These are phyloP conservation scores for Scaptomyza montana DNA, from an alignment of 1,140 invertebrate species.

Conservation along the genomic window DNA sequence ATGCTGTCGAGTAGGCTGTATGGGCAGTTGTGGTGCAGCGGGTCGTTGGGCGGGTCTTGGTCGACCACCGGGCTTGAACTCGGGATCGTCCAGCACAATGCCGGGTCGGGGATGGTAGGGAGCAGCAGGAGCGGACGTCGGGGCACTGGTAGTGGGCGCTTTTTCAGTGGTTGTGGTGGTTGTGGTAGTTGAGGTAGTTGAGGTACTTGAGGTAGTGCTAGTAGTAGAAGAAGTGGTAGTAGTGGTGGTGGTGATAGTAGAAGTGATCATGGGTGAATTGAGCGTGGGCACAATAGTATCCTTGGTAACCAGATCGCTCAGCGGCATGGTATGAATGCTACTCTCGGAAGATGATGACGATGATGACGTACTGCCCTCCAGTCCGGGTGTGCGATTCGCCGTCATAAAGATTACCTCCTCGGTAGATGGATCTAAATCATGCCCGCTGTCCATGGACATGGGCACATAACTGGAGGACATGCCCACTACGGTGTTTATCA, in stretches of 20 bases:
- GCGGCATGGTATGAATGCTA: constrained; percentile 83
- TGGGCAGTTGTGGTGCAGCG: constrained; percentile 80
- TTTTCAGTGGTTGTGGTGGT: constrained; percentile 55
- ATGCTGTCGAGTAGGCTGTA: constrained; percentile 75
- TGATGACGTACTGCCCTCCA: constrained; percentile 62
- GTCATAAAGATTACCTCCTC: constrained; percentile 80
- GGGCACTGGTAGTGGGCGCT: constrained; percentile 36
- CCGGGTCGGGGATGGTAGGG: constrained; percentile 90
- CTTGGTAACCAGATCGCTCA: constrained; percentile 18
- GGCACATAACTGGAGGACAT: constrained; percentile 72
- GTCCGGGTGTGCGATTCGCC: constrained; percentile 78
- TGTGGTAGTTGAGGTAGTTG: constrained; percentile 48
- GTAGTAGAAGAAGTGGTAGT: constrained; percentile 50
- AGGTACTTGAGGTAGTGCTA: constrained; percentile 46
- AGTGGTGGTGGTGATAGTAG: constrained; percentile 59
- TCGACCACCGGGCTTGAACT: constrained; percentile 88
- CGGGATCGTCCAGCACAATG: constrained; percentile 92
- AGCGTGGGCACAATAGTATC: constrained; percentile 59
- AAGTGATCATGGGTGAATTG: constrained; percentile 40
- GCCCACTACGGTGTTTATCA: constrained; percentile 69
- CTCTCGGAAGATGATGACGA: constrained; percentile 27
- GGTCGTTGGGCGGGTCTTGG: constrained; percentile 72
- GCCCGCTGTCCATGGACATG: constrained; percentile 75
- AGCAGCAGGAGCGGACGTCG: constrained; percentile 52
- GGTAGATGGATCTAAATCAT: constrained; percentile 69